phyloP scores from a whole-genome alignment of 2,888 invertebrate genomes.

The Abrostola triplasia region DNA sequence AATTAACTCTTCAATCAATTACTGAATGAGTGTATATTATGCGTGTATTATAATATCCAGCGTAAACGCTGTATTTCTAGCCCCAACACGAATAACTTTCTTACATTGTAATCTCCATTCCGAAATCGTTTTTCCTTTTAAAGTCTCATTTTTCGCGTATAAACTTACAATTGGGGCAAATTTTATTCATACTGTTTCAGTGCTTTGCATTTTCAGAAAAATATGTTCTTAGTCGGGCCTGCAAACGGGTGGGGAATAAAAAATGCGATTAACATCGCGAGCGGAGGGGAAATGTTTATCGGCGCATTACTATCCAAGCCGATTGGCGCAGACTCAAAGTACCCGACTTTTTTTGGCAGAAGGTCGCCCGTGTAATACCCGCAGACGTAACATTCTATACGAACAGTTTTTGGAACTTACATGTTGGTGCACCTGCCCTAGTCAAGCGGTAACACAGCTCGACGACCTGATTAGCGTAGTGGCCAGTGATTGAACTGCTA shows the following conservation, averaged over 20 bases:
- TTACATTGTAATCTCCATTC: constrained; percentile 56
- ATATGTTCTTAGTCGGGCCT: constrained; percentile 30
- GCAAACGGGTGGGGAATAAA: constrained; percentile 7
- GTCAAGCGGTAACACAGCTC: no score
- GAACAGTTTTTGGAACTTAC: no score
- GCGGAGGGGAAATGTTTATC: constrained; percentile 3
- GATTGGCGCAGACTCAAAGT: background rate
- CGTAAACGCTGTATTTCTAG: constrained; percentile 16
- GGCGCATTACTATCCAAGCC: background rate
- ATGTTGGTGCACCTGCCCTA: no score
- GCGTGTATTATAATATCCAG: background rate
- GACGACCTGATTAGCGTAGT: no score
- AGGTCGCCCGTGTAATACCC: background rate
- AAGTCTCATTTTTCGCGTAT: constrained; percentile 49
- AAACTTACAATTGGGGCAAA: constrained; percentile 46
- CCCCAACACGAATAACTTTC: constrained; percentile 43
- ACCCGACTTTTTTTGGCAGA: background rate
- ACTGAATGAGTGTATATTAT: no score
- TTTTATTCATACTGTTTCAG: constrained; percentile 44
- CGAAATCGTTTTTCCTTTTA: constrained; percentile 57
- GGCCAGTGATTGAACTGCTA: no score
- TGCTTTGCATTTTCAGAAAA: constrained; percentile 33
- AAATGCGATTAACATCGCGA: constrained; percentile 13
- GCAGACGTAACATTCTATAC: background rate
- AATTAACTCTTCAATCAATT: no score